Evolutionary conservation across 2,888 invertebrate species (phyloP).

Genomic region (Trachelus troglodyta): DNA sequence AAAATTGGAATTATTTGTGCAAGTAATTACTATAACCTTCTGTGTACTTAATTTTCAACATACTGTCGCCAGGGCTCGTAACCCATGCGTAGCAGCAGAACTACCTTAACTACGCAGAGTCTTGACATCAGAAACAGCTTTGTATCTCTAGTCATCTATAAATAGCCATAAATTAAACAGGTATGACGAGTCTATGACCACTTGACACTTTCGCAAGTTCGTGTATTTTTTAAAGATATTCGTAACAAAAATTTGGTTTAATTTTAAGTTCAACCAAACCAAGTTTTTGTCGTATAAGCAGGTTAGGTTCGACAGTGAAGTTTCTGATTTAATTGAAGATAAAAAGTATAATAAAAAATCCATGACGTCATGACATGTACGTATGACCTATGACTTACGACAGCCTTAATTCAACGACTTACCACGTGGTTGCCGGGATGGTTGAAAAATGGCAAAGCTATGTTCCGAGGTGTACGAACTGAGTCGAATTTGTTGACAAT

Average conservation of each 20-base stretch:
- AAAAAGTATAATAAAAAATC: not conserved
- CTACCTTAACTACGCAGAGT: not conserved
- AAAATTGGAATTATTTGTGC: too few species aligned
- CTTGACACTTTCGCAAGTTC: not conserved
- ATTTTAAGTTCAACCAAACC: too few species aligned
- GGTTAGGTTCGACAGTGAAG: too few species aligned
- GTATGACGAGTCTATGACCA: not conserved
- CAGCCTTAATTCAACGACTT: constrained; percentile 1
- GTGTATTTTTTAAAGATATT: too few species aligned
- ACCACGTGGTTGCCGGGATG: constrained; percentile 69
- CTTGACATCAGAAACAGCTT: not conserved
- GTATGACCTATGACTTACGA: not conserved
- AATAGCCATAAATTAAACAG: not conserved
- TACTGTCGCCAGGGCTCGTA: too few species aligned
- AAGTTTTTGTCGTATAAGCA: not conserved
- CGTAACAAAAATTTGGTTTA: too few species aligned
- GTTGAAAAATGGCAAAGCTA: constrained; percentile 70
- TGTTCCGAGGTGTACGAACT: constrained; percentile 57
- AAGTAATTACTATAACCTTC: too few species aligned
- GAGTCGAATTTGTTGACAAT: constrained; percentile 67
- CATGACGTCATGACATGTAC: not conserved
- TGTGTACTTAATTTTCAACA: too few species aligned
- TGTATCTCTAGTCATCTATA: not conserved
- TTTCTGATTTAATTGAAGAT: too few species aligned
- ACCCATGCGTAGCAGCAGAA: too few species aligned